Conservation (phyloP, 2,113 vertebrate species). For the Chlorodrepanis virens region DNA sequence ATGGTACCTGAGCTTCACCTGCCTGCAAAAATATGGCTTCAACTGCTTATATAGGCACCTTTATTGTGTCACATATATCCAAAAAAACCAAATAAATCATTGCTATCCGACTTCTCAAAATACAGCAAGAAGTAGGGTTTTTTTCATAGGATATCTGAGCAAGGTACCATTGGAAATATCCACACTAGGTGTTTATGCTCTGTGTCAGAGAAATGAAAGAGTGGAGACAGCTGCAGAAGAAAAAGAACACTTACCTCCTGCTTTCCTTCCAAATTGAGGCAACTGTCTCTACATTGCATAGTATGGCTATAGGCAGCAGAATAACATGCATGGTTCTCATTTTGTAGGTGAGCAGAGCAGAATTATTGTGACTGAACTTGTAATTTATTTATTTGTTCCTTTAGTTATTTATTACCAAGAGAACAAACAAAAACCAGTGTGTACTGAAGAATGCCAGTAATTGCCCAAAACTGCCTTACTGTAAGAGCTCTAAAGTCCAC, state of each 20-base stretch:
- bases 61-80: neutral
- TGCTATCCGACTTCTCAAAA: neutral
- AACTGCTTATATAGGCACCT: neutral
- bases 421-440: conserved; percentile 12
- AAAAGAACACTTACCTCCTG: conserved; percentile 56
- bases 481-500: conserved; percentile 28
- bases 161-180: neutral
- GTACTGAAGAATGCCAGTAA: neutral
- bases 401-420: conserved; percentile 56
- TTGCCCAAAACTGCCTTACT: neutral
- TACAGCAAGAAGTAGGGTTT: neutral
- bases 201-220: neutral
- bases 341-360: neutral
- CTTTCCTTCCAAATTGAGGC: neutral
- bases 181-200: neutral
- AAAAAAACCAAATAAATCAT: neutral
- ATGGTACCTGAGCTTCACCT: neutral
- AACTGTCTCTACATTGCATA: conserved; percentile 2
- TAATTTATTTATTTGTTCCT: neutral
- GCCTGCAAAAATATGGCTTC: neutral
- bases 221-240: neutral
- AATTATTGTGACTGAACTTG: neutral
- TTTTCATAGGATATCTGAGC: neutral
- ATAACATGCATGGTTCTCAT: neutral
- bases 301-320: neutral